Percentiles rank a stretch among this genome's conserved stretches.
Evolutionary conservation across 2,797 vertebrate species (phyloP).

Genomic region (Halcyon chelicuti): DNA sequence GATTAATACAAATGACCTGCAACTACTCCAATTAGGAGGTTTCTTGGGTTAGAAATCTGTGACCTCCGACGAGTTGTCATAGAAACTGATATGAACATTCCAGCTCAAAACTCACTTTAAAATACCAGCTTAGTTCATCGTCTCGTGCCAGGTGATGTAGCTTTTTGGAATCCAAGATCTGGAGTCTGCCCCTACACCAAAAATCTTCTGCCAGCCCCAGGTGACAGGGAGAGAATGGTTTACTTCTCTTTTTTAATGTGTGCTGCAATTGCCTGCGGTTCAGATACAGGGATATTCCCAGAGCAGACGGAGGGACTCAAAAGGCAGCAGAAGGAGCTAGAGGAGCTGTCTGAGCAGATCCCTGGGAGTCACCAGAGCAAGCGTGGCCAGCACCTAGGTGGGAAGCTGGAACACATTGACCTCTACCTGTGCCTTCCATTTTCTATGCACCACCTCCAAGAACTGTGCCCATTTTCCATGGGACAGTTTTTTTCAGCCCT

Average conservation of each 20-base stretch:
- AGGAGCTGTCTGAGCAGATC: not conserved
- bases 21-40: conserved; percentile 56
- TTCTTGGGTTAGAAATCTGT: conserved; percentile 53
- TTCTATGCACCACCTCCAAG: not conserved
- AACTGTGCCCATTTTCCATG: not conserved
- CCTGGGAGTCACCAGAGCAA: not conserved
- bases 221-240: not conserved
- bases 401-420: not conserved
- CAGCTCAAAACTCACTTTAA: conserved; percentile 32
- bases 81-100: conserved; percentile 38
- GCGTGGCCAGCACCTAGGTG: fast-evolving
- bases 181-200: not conserved
- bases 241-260: not conserved
- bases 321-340: not conserved
- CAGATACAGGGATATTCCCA: not conserved
- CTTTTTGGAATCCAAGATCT: conserved; percentile 16
- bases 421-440: not conserved
- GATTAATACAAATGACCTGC: conserved; percentile 62
- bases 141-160: not conserved
- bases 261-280: not conserved
- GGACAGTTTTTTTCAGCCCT: not conserved
- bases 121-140: conserved; percentile 7
- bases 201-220: not conserved
- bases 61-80: conserved; percentile 58
- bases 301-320: not conserved